Evolutionary conservation across 1,140 invertebrate species (phyloP), one percentile per base, ranked within the genome.

Genomic region (Drosophila nigromelanica): DNA sequence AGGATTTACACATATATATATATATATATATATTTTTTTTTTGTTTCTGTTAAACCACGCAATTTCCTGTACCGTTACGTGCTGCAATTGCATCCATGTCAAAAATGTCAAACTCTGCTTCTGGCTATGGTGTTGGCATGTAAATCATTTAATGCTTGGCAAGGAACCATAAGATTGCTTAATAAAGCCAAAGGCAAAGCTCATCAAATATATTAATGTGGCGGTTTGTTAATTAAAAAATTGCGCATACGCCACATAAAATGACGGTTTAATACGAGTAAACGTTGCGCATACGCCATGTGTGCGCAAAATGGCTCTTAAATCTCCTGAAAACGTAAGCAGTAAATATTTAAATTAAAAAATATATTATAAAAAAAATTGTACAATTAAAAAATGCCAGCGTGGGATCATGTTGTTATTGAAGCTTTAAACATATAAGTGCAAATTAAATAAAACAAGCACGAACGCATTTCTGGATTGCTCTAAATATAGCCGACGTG

Each of bases 171-270:
- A 54, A 43, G 45, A 50, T 52, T 30, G 47, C 39, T 51, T 45
- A 58, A 58, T 58, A 58, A 45, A 35, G 40, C 40, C 55, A 45
- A 58, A 30, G 40, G 24, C 40, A 58, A 11, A 58, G 24, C 24
- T 58, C 40, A 63, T 77, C 63, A 75, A 61, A 81, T 69, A 68
- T 78, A 78, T 78, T 68, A 82, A 75, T 66, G 74, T 60, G 39
- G 42, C 51, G 78, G 74, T 66, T 86, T 79, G 76, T 72, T 87
- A 87, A 87, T 87, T 87, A 89, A 89, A 89, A 89, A 79, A 89
- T 76, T 87, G 72, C 75, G 77, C 75, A 82, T 82, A 89, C 79
- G 78, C 72, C 70, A 78, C 56, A 64, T 72, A 66, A 68, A 78
- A 82, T 69, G 58, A 66, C 52, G 48, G 56, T 66, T 67, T 66